Evolutionary conservation across 2,888 invertebrate genomes (phyloP), one percentile per base, ranked within the genome.

Genomic region (Furcula furcula): DNA sequence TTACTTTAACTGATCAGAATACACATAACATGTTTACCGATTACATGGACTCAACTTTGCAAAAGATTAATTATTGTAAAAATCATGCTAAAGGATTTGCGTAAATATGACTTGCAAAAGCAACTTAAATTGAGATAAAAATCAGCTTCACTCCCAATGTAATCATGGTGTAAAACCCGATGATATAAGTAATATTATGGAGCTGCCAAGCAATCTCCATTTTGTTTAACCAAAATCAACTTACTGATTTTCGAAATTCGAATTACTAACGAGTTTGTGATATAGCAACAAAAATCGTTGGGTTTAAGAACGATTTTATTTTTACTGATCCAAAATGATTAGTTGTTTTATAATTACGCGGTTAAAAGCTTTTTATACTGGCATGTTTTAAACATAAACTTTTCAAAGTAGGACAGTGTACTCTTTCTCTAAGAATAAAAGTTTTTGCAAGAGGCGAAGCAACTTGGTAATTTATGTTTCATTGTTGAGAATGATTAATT

Each of bases 121-220:
- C 7, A 10, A n/a, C n/a, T n/a, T 10, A 25, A 1, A 5, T 6
- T 7, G 6, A 23, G 23, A 23, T 23, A 12, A 12, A 23, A 23
- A 23, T 23, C 23, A 4, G 1, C 7, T 6, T 23, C 19, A 30
- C 36, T 42, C 4, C 18, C 39, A 31, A 32, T 41, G 21, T 28
- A 18, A 38, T 27, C 23, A 27, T 73, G 75, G 76, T 46, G 68
- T 64, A 70, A 65, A 70, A 69, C 63, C 65, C 73, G 76, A 65
- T 75, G 79, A 80, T 82, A 82, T 82, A 82, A 83, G 85, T 83
- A 76, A 82, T 81, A 77, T 77, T 61, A 70, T 75, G 73, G 63
- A 61, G 65, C 56, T 68, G 65, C 65, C 66, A 75, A 58, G 40
- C 25, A 31, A 33, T 23, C 13, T 26, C 27, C 34, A 45, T 42